Evolutionary conservation across 1,140 invertebrate species (phyloP), one percentile per base, ranked within the genome.

Genomic region (Macrocentrus cingulum): DNA sequence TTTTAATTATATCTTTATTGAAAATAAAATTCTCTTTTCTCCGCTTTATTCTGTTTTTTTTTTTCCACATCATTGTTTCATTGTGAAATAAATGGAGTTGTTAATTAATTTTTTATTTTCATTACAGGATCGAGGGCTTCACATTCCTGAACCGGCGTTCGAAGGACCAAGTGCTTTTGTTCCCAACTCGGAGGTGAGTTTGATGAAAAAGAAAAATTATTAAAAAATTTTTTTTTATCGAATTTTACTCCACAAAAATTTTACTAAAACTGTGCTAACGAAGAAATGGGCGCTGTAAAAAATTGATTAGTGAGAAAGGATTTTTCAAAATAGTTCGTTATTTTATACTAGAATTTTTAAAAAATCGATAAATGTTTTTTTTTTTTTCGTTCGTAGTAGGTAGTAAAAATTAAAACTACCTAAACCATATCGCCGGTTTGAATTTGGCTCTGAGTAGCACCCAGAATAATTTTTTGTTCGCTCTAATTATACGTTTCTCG

Each of bases 121-220:
- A 39, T 81, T 81, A 9, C 73, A 84, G 83, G 82, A 80, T 58
- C 77, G 82, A 66, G 83, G 82, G 66, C 71, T 84, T 59, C 79
- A 81, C 61, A 77, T 84, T 57, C 83, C 83, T 29, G 74, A 79
- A 57, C 75, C 81, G 55, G 74, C 78, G 48, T 81, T 80, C 61
- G 75, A 80, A 62, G 83, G 83, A 71, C 83, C 83, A 11, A 83
- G 82, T 70, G 78, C 75, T 60, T 84, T 82, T 70, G 81, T 84
- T 46, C 80, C 81, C 42, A 71, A 76, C 13, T 72, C 79, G 11
- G 82, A 84, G 81, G 83, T 84, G 70, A 83, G 83, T 80, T 50
- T 63, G 55, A 48, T 15, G 25, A 23, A 8, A 22, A 41, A 1
- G 36, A n/a, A n/a, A n/a, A n/a, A n/a, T n/a, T n/a, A n/a, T n/a